These are phyloP conservation scores for Deladenus siricidicola DNA, from an alignment of 2,888 invertebrate species.

Conservation along the genomic window DNA sequence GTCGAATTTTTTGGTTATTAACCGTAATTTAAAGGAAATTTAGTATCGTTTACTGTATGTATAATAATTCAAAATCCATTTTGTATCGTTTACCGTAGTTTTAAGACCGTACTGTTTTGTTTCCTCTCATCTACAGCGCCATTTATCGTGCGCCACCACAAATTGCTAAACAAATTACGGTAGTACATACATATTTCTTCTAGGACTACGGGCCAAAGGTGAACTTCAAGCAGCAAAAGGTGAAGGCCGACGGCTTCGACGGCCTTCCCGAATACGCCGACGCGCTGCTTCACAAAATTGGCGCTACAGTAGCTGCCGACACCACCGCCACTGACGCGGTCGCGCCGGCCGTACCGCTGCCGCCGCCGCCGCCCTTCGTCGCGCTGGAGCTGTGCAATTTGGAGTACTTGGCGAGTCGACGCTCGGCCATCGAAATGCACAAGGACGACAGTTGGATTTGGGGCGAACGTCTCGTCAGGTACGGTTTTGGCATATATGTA, in stretches of 20 bases:
- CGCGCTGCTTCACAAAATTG: constrained; percentile 42
- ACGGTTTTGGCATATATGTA: too few species aligned
- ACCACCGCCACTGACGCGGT: constrained; percentile 12
- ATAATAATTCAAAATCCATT: too few species aligned
- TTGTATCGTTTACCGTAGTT: too few species aligned
- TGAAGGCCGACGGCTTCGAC: constrained; percentile 38
- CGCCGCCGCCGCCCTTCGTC: constrained; percentile 36
- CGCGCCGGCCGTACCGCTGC: too few species aligned
- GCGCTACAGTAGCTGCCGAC: background rate
- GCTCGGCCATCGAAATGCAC: constrained; percentile 92
- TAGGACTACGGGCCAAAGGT: constrained; percentile 92
- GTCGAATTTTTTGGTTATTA: too few species aligned
- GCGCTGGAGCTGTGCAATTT: constrained; percentile 82
- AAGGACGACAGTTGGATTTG: constrained; percentile 98
- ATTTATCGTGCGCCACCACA: constrained; percentile 47
- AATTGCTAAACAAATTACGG: too few species aligned
- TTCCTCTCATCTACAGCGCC: too few species aligned
- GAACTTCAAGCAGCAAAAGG: constrained; percentile 86
- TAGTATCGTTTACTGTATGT: too few species aligned
- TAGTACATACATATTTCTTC: too few species aligned
- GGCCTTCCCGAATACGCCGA: constrained; percentile 73
- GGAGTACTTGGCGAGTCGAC: constrained; percentile 70
- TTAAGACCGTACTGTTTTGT: too few species aligned
- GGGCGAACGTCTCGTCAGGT: constrained; percentile 86
- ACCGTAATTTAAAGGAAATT: too few species aligned